Evolutionary conservation across 64 coral and sea anemone species (phyloP).

Genomic region (Platygyra sinensis): DNA sequence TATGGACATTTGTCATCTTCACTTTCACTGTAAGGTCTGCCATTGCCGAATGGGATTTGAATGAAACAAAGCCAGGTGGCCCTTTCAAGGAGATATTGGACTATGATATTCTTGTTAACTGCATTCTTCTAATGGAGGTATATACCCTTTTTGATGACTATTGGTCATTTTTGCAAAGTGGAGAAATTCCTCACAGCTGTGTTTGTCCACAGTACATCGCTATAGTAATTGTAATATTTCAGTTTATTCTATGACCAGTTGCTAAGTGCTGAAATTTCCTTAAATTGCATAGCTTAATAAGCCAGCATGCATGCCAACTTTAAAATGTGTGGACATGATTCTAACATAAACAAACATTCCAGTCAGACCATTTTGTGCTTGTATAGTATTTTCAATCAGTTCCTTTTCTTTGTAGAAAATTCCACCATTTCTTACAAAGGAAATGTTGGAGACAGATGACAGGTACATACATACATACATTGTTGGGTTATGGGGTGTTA

Average conservation of each 20-base stretch:
- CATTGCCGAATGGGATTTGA: conserved; percentile 63
- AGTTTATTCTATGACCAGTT: no score
- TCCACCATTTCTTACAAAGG: conserved; percentile 64
- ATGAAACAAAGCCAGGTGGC: conserved; percentile 66
- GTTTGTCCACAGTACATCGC: no score
- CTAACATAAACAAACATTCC: no score
- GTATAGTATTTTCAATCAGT: background rate
- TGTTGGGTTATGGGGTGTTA: no score
- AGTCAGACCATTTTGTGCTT: no score
- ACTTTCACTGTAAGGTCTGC: conserved; percentile 17
- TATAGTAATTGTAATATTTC: no score
- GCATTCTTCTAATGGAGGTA: conserved; percentile 45
- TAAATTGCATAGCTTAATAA: no score
- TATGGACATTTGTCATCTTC: background rate
- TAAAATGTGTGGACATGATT: no score
- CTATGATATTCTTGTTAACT: conserved; percentile 68
- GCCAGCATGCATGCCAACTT: no score
- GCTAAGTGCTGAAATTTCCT: no score
- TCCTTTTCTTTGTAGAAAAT: conserved; percentile 60
- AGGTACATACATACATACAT: conserved; percentile 42
- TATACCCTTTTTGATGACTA: background rate
- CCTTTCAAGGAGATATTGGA: conserved; percentile 63
- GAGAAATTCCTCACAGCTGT: no score
- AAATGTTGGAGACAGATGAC: conserved; percentile 51
- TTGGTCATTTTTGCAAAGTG: no score